These are phyloP conservation scores for Volucella bombylans DNA, from an alignment of 2,888 invertebrate genomes.

Conservation along the genomic window DNA sequence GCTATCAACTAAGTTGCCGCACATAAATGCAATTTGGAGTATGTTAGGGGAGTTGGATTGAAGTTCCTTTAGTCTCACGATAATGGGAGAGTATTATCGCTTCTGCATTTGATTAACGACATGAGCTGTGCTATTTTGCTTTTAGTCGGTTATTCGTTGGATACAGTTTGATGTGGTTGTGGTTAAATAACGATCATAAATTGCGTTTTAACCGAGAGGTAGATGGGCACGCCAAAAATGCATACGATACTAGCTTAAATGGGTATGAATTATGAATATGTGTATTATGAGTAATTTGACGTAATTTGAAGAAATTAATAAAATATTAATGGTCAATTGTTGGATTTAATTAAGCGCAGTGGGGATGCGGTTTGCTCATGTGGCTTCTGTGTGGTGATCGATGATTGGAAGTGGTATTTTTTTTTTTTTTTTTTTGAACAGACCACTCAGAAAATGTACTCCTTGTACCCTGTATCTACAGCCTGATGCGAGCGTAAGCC, in stretches of 20 bases:
- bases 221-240: not conserved
- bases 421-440: too few relatives aligned
- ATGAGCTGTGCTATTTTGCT: constrained; percentile 36
- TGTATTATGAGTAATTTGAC: constrained; percentile 22
- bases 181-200: constrained; percentile 52
- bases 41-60: constrained; percentile 27
- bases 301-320: constrained; percentile 31
- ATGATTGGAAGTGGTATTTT: not conserved
- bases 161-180: constrained; percentile 4
- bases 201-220: constrained; percentile 30
- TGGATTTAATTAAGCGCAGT: constrained; percentile 15
- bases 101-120: constrained; percentile 64
- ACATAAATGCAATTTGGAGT: constrained; percentile 50
- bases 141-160: constrained; percentile 18
- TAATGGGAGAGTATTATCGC: constrained; percentile 26
- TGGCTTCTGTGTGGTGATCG: not conserved
- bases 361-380: not conserved
- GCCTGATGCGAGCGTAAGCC: too few relatives aligned
- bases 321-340: constrained; percentile 11
- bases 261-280: constrained; percentile 24
- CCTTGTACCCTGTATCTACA: too few relatives aligned
- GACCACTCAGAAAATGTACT: too few relatives aligned
- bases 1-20: constrained; percentile 44
- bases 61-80: not conserved
- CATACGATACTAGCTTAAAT: not conserved